Base-by-base conservation (phyloP, 2,888 invertebrate genomes). In the Bugula neritina region DNA sequence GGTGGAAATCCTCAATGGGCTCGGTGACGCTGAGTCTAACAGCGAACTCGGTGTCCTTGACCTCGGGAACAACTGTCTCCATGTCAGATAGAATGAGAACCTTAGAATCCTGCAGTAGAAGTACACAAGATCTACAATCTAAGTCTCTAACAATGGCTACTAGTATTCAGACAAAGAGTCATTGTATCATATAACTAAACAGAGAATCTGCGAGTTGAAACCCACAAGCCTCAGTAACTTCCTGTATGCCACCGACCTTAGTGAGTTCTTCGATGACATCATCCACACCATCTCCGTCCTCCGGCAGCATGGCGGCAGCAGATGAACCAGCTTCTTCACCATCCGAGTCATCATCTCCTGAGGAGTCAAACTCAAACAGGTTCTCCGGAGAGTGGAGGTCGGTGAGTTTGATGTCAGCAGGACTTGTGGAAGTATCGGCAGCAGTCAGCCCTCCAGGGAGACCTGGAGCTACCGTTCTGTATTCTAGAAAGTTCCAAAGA, bases 21-120 rank as follows among this genome's bases (percentile, higher is more conserved):
- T 89, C 87, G 0, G 90, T 89, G 0, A 92, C 90, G 82, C 96
- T 92, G 52, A 96, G 87, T 84, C 91, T 88, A 80, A 94, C 90
- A 0, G 94, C 95, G 93, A 93, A 96, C 79, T 93, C 90, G 0
- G 84, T 83, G 35, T 90, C 77, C 23, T 72, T 71, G 13, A 71
- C 88, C n/a, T 87, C 87, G 13, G 86, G 87, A 0, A 85, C 82
- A 23, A 76, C 74, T 57, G 76, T 75, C 17, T 85, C 29, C 73
- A 83, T 82, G 0, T 83, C 79, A 0, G 87, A 84, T 71, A 35
- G 23, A 13, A 3, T 25, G 2, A 55, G 21, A 21, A 27, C 23
- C 27, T 54, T 29, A 13, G 57, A 21, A 54, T 21, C 29, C 58
- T 54, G 17, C 5, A 57, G 25, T 57, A 57, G n/a, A n/a, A n/a